Percentiles rank a stretch among this genome's conserved stretches.
Evolutionary conservation across 2,113 vertebrate genomes (phyloP).

Genomic region (Microcebus tavaratra): DNA sequence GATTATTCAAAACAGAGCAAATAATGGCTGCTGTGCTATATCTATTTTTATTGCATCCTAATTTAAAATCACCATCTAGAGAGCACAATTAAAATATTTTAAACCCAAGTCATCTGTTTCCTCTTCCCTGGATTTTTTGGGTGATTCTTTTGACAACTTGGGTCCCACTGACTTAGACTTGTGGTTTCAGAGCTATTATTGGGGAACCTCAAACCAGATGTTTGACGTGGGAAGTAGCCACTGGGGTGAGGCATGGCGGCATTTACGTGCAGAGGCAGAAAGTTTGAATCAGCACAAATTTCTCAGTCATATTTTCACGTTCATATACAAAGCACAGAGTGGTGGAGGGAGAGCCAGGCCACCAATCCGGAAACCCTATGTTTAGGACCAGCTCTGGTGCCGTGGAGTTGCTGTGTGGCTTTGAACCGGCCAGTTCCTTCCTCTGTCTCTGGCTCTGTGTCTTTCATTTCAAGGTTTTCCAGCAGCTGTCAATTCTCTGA

Average conservation of each 20-base stretch:
- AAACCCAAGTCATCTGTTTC: neutral
- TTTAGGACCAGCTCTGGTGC: neutral
- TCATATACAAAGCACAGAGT: neutral
- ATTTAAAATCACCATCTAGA: neutral
- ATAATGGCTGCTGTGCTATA: neutral
- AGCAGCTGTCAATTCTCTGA: neutral
- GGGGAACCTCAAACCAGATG: slow-evolving; percentile 35
- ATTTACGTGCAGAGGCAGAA: neutral
- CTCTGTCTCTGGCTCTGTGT: neutral
- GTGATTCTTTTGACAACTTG: slow-evolving; percentile 13
- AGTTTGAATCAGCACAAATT: neutral
- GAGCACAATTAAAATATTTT: neutral
- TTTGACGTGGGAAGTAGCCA: neutral
- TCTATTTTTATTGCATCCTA: neutral
- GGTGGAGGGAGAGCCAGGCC: accelerated
- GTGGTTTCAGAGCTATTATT: neutral
- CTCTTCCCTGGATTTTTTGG: neutral
- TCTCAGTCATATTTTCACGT: accelerated
- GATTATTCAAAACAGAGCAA: neutral
- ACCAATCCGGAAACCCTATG: neutral
- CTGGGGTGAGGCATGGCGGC: neutral
- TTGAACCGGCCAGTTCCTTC: neutral
- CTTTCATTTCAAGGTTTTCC: neutral
- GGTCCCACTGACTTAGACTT: neutral
- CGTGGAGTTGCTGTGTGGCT: neutral